A percentile compares a stretch with the other conserved stretches of the same genome.
phyloP scores from a whole-genome alignment of 2,888 invertebrate species.

The Lissocephala sabroskyi region DNA sequence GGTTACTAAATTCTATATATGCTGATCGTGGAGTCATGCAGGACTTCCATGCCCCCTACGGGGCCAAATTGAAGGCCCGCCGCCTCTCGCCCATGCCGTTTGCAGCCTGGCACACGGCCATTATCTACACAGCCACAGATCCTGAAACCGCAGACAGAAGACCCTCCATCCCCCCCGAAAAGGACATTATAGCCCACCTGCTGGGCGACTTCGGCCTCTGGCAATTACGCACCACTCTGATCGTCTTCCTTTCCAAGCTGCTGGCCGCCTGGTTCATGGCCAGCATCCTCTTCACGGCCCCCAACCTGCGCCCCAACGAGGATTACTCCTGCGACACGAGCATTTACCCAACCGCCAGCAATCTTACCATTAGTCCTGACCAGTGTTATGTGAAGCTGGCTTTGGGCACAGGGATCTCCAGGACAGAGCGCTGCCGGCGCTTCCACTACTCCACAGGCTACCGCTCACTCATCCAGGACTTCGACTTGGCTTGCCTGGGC shows the following conservation, averaged over 20 bases:
- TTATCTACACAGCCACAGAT: slow-evolving; percentile 71
- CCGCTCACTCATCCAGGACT: slow-evolving; percentile 70
- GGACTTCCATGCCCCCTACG: slow-evolving; percentile 7
- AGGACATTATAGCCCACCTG: slow-evolving; percentile 58
- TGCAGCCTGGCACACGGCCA: slow-evolving; percentile 74
- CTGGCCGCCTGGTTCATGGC: slow-evolving; percentile 36
- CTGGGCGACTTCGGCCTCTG: slow-evolving; percentile 72
- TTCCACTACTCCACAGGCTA: slow-evolving; percentile 61
- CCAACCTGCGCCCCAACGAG: slow-evolving; percentile 34
- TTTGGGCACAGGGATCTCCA: slow-evolving; percentile 33
- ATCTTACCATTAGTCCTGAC: slow-evolving; percentile 48
- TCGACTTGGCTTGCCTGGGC: slow-evolving; percentile 71
- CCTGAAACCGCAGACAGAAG: slow-evolving; percentile 67
- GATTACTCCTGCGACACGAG: slow-evolving; percentile 58
- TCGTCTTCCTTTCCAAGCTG: slow-evolving; percentile 72
- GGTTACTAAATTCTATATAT: slow-evolving; percentile 28
- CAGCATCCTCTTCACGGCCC: background rate
- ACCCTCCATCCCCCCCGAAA: too few relatives aligned
- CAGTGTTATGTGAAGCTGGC: slow-evolving; percentile 56
- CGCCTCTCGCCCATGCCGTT: slow-evolving; percentile 24
- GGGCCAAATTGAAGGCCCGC: slow-evolving; percentile 16
- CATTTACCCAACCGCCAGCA: slow-evolving; percentile 14
- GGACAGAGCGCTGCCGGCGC: slow-evolving; percentile 42
- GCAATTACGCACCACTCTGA: slow-evolving; percentile 70
- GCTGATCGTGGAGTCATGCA: slow-evolving; percentile 12